Conservation (phyloP, 1,140 invertebrate genomes). For the Acromyrmex charruanus region DNA sequence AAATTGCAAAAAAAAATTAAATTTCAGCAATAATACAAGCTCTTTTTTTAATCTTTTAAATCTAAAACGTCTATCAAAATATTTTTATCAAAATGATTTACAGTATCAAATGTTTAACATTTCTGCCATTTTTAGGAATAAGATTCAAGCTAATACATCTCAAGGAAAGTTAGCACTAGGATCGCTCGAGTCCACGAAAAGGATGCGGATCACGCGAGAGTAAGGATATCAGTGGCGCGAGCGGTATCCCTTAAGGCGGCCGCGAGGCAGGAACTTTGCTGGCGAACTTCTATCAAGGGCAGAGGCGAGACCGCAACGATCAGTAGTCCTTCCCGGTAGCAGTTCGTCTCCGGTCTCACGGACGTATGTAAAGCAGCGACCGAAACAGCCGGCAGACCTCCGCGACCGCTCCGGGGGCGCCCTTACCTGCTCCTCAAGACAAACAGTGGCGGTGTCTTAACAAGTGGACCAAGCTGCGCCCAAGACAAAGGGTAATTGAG, state of each 20-base stretch:
- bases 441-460: conserved; percentile 87
- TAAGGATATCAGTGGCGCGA: conserved; percentile 61
- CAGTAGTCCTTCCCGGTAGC: conserved; percentile 85
- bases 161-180: conserved; percentile 17
- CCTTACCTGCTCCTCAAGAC: conserved; percentile 83
- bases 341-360: conserved; percentile 86
- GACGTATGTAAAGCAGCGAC: conserved; percentile 86
- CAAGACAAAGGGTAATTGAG: conserved; percentile 88
- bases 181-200: conserved; percentile 58
- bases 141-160: conserved; percentile 6
- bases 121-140: neutral
- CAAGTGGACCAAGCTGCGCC: conserved; percentile 87
- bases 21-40: neutral
- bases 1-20: neutral
- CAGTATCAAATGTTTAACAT: neutral
- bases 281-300: conserved; percentile 76
- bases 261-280: conserved; percentile 72
- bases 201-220: conserved; percentile 36
- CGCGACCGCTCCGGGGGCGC: conserved; percentile 80
- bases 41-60: neutral
- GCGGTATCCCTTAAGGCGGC: conserved; percentile 71
- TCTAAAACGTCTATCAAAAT: neutral
- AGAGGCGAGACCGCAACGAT: conserved; percentile 86
- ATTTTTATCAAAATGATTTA: conserved; percentile 20
- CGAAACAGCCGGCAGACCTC: conserved; percentile 84